Evolutionary conservation across 2,888 invertebrate species (phyloP).

Genomic region (Seira musarum): DNA sequence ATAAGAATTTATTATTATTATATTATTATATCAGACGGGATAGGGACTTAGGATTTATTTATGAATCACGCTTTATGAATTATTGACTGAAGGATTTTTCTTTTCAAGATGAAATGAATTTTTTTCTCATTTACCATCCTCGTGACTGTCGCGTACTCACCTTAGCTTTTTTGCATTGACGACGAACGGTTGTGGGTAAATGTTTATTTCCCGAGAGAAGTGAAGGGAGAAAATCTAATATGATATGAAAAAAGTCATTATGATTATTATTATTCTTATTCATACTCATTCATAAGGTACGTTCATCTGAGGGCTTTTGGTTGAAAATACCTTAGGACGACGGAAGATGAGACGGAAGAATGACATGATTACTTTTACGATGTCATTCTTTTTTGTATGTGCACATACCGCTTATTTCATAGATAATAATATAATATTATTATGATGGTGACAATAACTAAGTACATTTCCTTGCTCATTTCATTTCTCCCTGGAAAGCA

Average conservation of each 20-base stretch:
- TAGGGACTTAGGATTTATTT: constrained; percentile 43
- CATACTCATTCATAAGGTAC: no score
- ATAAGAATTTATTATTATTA: constrained; percentile 30
- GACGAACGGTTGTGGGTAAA: neutral
- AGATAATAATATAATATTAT: constrained; percentile 2
- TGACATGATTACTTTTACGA: constrained; percentile 29
- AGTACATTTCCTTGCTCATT: neutral
- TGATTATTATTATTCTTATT: constrained; percentile 41
- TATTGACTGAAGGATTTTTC: constrained; percentile 58
- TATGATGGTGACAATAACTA: neutral
- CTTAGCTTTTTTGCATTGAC: neutral
- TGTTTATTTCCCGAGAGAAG: neutral
- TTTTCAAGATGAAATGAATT: constrained; percentile 50
- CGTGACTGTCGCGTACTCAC: constrained; percentile 25
- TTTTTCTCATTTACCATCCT: no score
- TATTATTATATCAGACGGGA: neutral
- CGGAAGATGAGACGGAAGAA: constrained; percentile 33
- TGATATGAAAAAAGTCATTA: neutral
- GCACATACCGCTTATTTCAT: constrained; percentile 26
- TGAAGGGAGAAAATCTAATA: constrained; percentile 16
- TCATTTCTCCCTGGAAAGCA: neutral
- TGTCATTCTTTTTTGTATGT: constrained; percentile 40
- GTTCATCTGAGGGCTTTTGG: neutral
- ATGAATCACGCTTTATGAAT: constrained; percentile 49
- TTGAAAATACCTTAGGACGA: constrained; percentile 8